Conservation (phyloP, 2,113 vertebrate genomes). For the Pygoscelis antarcticus region DNA sequence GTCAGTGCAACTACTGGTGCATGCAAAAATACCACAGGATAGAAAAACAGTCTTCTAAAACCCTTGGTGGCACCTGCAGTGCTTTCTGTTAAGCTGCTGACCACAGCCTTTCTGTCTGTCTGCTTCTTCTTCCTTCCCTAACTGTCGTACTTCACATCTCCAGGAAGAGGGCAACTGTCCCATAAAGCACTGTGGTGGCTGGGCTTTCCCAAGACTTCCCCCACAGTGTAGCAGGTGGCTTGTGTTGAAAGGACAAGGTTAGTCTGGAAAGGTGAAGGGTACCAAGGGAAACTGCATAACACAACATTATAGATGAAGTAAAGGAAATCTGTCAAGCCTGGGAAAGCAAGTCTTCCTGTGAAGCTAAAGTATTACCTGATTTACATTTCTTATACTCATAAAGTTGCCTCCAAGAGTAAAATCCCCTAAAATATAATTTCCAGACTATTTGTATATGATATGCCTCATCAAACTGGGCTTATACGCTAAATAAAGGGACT, state of each 20-base stretch:
- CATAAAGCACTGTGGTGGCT: rapidly evolving
- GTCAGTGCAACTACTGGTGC: neutral
- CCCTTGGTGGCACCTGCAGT: neutral
- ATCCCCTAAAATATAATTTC: neutral
- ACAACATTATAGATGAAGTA: neutral
- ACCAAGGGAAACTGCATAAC: neutral
- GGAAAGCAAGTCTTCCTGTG: neutral
- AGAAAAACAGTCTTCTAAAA: neutral
- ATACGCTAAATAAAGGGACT: neutral
- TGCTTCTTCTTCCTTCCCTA: neutral
- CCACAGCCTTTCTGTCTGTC: neutral
- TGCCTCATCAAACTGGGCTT: neutral
- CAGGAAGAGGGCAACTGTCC: neutral
- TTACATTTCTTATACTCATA: neutral
- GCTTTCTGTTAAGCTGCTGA: neutral
- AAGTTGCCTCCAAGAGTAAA: neutral
- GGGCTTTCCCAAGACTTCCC: neutral
- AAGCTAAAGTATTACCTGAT: neutral
- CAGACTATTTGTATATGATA: neutral
- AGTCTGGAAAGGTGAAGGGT: neutral
- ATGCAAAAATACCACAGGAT: neutral
- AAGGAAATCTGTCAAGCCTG: neutral
- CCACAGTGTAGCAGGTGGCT: neutral
- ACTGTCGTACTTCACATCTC: neutral
- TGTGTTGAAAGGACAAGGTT: neutral